These are phyloP conservation scores for Pachypeltis micranthus DNA, from an alignment of 1,140 invertebrate genomes.

Conservation along the genomic window DNA sequence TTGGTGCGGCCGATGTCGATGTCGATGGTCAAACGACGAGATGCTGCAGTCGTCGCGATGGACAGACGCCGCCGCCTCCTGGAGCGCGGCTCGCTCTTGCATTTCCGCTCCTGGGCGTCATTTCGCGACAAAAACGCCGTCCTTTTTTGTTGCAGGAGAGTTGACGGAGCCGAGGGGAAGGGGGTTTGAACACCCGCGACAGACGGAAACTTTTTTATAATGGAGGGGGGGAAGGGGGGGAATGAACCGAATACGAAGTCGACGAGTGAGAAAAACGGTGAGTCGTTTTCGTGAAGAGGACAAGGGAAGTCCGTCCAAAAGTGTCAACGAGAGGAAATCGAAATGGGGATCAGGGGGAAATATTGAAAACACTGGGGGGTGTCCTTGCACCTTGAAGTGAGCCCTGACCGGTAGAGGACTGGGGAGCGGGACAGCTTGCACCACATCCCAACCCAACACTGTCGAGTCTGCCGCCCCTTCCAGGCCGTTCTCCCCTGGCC, in stretches of 20 bases:
- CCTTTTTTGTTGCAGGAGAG: too few relatives aligned
- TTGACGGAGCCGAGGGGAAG: too few relatives aligned
- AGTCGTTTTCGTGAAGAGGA: too few relatives aligned
- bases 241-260: too few relatives aligned
- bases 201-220: too few relatives aligned
- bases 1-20: slow-evolving; percentile 1
- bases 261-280: too few relatives aligned
- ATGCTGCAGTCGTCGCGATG: background rate
- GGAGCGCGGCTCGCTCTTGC: background rate
- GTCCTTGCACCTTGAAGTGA: background rate
- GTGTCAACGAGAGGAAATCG: too few relatives aligned
- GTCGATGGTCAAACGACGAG: background rate
- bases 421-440: background rate
- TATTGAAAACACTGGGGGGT: slow-evolving; percentile 2
- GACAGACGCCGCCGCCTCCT: background rate
- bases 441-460: slow-evolving; percentile 5
- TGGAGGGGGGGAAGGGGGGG: too few relatives aligned
- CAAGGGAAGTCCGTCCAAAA: too few relatives aligned
- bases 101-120: background rate
- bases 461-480: background rate
- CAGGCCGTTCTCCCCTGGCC: background rate
- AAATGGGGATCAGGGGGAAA: too few relatives aligned
- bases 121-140: too few relatives aligned
- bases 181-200: too few relatives aligned
- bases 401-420: background rate